phyloP scores from a whole-genome alignment of 2,888 invertebrate species.

The Nysson spinosus region DNA sequence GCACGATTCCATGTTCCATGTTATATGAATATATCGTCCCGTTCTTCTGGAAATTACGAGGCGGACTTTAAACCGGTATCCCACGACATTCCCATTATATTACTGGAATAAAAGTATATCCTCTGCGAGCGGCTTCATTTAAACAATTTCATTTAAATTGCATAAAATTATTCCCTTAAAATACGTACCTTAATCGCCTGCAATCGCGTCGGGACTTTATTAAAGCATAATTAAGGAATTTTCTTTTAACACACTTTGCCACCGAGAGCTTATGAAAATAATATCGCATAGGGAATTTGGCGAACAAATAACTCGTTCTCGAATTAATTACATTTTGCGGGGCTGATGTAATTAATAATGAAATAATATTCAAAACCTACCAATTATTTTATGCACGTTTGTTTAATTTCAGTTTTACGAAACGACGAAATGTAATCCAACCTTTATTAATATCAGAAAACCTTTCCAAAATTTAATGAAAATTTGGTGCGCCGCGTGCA shows the following conservation, averaged over 20 bases:
- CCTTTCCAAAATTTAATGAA: too few relatives aligned
- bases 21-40: slow-evolving; percentile 21
- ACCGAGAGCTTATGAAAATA: too few relatives aligned
- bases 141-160: slow-evolving; percentile 42
- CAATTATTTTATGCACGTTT: too few relatives aligned
- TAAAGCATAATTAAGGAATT: slow-evolving; percentile 33
- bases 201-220: not conserved
- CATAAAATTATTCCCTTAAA: slow-evolving; percentile 19
- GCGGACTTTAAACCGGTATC: slow-evolving; percentile 19
- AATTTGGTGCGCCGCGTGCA: too few relatives aligned
- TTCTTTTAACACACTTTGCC: too few relatives aligned
- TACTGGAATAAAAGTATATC: slow-evolving; percentile 28
- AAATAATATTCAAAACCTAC: too few relatives aligned
- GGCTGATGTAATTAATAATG: too few relatives aligned
- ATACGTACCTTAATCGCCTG: slow-evolving; percentile 1
- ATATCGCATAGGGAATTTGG: too few relatives aligned
- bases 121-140: slow-evolving; percentile 16
- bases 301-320: not conserved
- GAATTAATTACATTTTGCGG: too few relatives aligned
- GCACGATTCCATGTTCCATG: not conserved
- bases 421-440: too few relatives aligned
- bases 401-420: too few relatives aligned
- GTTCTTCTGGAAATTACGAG: slow-evolving; percentile 35
- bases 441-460: too few relatives aligned
- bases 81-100: slow-evolving; percentile 41